Base-by-base conservation (phyloP, 2,888 invertebrate species). In the Callyntrura sp. region DNA sequence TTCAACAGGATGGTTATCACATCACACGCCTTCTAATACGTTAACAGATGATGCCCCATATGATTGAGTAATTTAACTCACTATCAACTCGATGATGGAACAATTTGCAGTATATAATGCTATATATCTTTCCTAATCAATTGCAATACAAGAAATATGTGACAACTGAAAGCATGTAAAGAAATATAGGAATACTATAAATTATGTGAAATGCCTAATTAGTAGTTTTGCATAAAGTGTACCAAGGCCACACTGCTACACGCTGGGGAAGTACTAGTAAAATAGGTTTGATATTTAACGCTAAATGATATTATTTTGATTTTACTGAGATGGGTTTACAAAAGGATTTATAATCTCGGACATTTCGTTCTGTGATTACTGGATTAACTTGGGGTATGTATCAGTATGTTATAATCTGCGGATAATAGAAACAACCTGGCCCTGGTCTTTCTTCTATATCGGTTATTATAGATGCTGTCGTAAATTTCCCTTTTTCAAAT, bases 101-200 rank as follows among this genome's bases (percentile, higher is more conserved):
- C 6, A 62, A 68, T 65, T 20, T 68, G 23, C 57, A 57, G 12
- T 20, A 8, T 62, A 1, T 20, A 8, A 65, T 23, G 25, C 6
- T 35, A 48, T 35, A 48, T 82, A 4, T 20, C 25, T 62, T 51
- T 70, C 35, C 35, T 35, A 35, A 35, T 70, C 55, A 35, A 35
- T 70, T 35, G 28, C 48, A 43, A 6, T 35, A 35, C 35, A 62
- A 82, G 70, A 73, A 73, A 85, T 35, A n/a, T 85, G 85, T 73
- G 45, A 60, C 76, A 73, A 62, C 45, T 0, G 5, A 43, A 35
- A 4, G 35, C 6, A 35, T 6, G 70, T 20, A 3, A 48, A 73
- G 45, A 62, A 11, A n/a, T n/a, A n/a, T 62, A 23, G 25, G 12
- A 62, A 62, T 12, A 35, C 35, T 35, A 35, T 35, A 28, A 28